phyloP scores from a whole-genome alignment of 1,140 invertebrate species.

The Cyrtorhinus lividipennis region DNA sequence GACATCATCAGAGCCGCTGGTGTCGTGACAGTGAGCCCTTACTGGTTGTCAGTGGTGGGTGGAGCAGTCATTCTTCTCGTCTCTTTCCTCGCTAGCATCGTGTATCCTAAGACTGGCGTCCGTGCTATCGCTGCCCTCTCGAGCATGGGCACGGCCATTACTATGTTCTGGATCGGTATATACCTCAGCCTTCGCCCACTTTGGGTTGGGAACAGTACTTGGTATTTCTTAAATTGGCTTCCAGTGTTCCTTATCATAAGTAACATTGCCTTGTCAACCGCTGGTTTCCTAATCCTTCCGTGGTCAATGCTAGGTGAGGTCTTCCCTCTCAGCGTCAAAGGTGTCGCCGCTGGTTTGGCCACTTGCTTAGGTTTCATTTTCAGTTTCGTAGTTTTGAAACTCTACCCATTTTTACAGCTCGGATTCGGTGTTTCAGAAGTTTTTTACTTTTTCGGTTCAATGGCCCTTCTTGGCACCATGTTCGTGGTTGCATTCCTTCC shows the following conservation, averaged over 20 bases:
- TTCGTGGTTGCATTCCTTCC: constrained; percentile 54
- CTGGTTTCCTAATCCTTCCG: constrained; percentile 44
- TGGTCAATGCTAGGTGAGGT: constrained; percentile 44
- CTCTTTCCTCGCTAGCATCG: constrained; percentile 33
- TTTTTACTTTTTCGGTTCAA: constrained; percentile 53
- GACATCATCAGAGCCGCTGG: constrained; percentile 38
- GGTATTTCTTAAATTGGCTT: constrained; percentile 30
- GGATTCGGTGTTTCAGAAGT: constrained; percentile 42
- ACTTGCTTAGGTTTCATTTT: constrained; percentile 50
- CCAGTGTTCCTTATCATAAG: constrained; percentile 35
- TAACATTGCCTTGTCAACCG: constrained; percentile 36
- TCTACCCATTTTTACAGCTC: constrained; percentile 44
- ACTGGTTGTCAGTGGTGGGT: constrained; percentile 31
- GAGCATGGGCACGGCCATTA: constrained; percentile 37
- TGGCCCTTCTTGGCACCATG: constrained; percentile 49
- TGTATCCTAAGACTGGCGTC: constrained; percentile 39
- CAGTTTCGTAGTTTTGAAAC: constrained; percentile 57
- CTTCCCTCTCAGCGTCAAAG: constrained; percentile 32
- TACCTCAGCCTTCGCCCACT: constrained; percentile 27
- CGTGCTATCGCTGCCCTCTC: constrained; percentile 36
- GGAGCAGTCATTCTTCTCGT: constrained; percentile 38
- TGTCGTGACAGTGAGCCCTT: constrained; percentile 29
- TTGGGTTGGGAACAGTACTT: not conserved
- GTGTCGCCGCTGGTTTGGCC: constrained; percentile 45
- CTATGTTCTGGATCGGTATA: constrained; percentile 36